phyloP scores from a whole-genome alignment of 1,140 invertebrate genomes.

The Alviniconcha marisindica region DNA sequence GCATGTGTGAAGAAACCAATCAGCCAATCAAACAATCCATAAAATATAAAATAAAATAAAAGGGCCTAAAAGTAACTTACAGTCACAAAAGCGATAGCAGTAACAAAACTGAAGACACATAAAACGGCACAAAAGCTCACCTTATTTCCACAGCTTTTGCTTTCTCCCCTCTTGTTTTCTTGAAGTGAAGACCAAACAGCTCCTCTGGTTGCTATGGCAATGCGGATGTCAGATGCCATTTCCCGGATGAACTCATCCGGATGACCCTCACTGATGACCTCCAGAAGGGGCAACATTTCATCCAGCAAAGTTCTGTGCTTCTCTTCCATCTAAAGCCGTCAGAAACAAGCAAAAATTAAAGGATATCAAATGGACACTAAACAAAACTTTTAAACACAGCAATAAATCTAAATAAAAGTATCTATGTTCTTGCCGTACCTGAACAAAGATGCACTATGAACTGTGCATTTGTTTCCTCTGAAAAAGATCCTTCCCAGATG shows the following conservation, averaged over 20 bases:
- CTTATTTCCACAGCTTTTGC: neutral
- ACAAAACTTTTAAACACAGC: no score
- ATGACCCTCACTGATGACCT: constrained; percentile 73
- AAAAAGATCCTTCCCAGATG: no score
- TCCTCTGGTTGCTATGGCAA: constrained; percentile 77
- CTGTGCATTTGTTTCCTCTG: no score
- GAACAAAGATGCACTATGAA: no score
- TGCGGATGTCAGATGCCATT: constrained; percentile 74
- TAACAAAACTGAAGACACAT: no score
- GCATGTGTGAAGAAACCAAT: neutral
- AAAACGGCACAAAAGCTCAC: no score
- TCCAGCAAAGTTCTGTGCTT: constrained; percentile 72
- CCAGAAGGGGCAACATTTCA: constrained; percentile 76
- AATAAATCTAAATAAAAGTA: no score
- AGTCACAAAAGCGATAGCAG: neutral
- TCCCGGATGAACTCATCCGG: constrained; percentile 63
- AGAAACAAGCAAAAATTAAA: no score
- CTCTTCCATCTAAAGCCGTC: constrained; percentile 70
- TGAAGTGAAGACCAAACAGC: constrained; percentile 64
- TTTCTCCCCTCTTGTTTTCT: constrained; percentile 32
- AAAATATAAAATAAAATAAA: neutral
- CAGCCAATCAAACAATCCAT: neutral
- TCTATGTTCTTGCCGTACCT: no score
- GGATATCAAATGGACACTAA: no score
- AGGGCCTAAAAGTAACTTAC: neutral